These are phyloP conservation scores for Sinohyriopsis cumingii DNA, from an alignment of 2,888 invertebrate species.

Conservation along the genomic window DNA sequence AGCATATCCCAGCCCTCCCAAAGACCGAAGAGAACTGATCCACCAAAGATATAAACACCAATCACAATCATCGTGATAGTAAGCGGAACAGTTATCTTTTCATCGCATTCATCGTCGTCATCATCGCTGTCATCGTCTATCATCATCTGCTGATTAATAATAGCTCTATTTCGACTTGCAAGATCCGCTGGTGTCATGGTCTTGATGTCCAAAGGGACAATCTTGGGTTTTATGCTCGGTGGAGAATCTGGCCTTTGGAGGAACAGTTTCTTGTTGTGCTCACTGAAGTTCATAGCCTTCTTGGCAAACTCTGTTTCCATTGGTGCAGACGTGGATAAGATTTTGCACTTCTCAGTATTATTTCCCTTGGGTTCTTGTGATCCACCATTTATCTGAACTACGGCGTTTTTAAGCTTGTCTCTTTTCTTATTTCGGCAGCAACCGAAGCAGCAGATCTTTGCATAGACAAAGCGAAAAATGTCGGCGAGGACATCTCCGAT, in stretches of 20 bases:
- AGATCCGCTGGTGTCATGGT: constrained; percentile 39
- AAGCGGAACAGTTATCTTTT: constrained; percentile 69
- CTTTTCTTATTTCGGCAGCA: constrained; percentile 57
- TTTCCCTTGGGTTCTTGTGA: constrained; percentile 44
- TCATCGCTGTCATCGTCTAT: constrained; percentile 60
- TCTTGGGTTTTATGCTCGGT: constrained; percentile 36
- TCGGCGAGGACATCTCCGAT: constrained; percentile 75
- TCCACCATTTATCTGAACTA: constrained; percentile 47
- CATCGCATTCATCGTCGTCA: constrained; percentile 61
- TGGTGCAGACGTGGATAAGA: constrained; percentile 33
- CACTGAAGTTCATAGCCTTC: constrained; percentile 18
- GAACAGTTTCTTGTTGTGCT: constrained; percentile 21
- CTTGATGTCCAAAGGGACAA: constrained; percentile 57
- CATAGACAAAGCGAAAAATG: constrained; percentile 73
- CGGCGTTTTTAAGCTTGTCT: background rate
- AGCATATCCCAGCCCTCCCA: constrained; percentile 71
- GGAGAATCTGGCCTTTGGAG: background rate
- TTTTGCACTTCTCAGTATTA: constrained; percentile 48
- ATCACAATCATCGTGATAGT: constrained; percentile 71
- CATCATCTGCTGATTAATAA: constrained; percentile 50
- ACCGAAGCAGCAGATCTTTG: constrained; percentile 70
- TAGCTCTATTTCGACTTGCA: constrained; percentile 39
- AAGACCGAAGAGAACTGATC: constrained; percentile 69
- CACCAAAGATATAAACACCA: constrained; percentile 69
- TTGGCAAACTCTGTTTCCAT: constrained; percentile 45